Evolutionary conservation across 2,888 invertebrate genomes (phyloP).

Genomic region (Thereva unica): DNA sequence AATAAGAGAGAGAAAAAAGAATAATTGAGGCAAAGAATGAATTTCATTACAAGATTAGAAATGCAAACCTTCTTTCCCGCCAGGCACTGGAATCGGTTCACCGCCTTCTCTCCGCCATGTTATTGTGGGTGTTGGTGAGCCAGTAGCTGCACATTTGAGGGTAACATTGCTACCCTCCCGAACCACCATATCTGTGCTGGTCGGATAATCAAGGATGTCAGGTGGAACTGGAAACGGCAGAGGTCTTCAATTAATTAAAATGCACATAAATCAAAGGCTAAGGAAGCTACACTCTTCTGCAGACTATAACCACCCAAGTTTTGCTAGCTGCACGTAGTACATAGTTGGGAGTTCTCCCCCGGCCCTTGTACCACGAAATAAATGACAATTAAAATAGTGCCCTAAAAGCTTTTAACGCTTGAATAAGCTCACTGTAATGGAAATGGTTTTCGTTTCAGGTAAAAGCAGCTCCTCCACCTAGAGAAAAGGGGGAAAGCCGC

Average conservation of each 20-base stretch:
- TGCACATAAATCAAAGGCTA: conserved; percentile 42
- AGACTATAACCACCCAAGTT: too few relatives aligned
- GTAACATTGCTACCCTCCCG: conserved; percentile 85
- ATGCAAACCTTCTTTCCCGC: conserved; percentile 68
- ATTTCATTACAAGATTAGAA: conserved; percentile 20
- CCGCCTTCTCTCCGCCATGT: conserved; percentile 85
- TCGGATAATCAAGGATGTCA: conserved; percentile 81
- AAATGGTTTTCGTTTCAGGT: conserved; percentile 4
- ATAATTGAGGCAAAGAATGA: conserved; percentile 22
- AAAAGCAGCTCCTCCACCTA: neutral
- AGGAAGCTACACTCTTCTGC: conserved; percentile 24
- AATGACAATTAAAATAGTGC: conserved; percentile 26
- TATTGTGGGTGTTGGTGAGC: conserved; percentile 85
- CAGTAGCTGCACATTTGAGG: conserved; percentile 82
- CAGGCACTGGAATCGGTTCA: conserved; percentile 70
- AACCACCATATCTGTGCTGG: conserved; percentile 83
- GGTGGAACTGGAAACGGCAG: conserved; percentile 69
- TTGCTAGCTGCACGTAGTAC: too few relatives aligned
- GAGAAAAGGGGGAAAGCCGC: too few relatives aligned
- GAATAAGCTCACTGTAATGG: conserved; percentile 20
- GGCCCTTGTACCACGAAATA: neutral
- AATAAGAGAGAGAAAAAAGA: neutral
- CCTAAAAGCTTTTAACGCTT: conserved; percentile 21
- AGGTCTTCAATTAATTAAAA: conserved; percentile 42
- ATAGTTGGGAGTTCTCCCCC: too few relatives aligned